Evolutionary conservation across 1,140 invertebrate species (phyloP).

Genomic region (Drosophila busckii): DNA sequence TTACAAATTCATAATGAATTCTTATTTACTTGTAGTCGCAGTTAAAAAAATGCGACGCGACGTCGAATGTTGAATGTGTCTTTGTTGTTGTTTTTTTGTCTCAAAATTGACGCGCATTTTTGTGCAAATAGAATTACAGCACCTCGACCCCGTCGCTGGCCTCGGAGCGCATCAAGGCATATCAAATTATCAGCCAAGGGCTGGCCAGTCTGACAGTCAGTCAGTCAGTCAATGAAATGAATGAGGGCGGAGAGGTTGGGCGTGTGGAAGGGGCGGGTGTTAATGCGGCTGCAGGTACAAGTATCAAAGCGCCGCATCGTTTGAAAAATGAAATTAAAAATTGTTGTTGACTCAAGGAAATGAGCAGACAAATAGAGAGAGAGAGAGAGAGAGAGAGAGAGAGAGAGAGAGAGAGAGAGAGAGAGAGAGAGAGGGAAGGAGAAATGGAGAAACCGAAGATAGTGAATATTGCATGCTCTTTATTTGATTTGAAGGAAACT

Average conservation of each 20-base stretch:
- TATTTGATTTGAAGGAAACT: too few relatives aligned
- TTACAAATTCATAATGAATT: slow-evolving; percentile 79
- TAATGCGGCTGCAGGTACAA: slow-evolving; percentile 72
- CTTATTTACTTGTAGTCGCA: slow-evolving; percentile 76
- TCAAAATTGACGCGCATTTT: slow-evolving; percentile 65
- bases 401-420: neutral
- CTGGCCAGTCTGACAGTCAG: slow-evolving; percentile 28
- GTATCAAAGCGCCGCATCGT: slow-evolving; percentile 76
- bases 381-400: slow-evolving; percentile 19
- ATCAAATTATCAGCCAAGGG: slow-evolving; percentile 72
- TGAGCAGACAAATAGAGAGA: slow-evolving; percentile 27
- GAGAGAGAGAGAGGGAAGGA: neutral
- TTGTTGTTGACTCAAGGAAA: slow-evolving; percentile 62
- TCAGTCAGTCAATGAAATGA: slow-evolving; percentile 30
- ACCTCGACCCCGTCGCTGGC: slow-evolving; percentile 32
- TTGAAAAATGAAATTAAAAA: slow-evolving; percentile 75
- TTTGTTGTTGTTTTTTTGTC: slow-evolving; percentile 48
- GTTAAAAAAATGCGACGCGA: slow-evolving; percentile 35
- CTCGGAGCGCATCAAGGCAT: slow-evolving; percentile 41
- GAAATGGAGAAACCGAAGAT: too few relatives aligned
- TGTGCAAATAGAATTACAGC: slow-evolving; percentile 75
- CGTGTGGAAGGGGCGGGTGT: slow-evolving; percentile 41
- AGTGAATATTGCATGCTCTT: slow-evolving; percentile 4
- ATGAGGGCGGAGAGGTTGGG: slow-evolving; percentile 17
- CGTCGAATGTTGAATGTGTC: slow-evolving; percentile 45